phyloP scores from a whole-genome alignment of 1,140 invertebrate genomes.

The Eueides isabella region DNA sequence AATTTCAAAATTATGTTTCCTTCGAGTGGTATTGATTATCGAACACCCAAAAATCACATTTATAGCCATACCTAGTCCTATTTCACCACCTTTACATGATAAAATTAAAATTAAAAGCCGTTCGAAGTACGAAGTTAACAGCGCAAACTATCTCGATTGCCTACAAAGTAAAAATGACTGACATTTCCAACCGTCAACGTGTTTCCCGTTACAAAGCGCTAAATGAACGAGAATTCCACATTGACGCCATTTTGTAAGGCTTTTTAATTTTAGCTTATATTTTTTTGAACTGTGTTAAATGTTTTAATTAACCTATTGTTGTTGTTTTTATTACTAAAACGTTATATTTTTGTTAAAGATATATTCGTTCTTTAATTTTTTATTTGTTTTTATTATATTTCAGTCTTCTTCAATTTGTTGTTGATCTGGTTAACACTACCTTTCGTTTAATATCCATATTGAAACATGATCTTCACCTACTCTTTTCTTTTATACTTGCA shows the following conservation, averaged over 20 bases:
- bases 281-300: background rate
- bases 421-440: too few species aligned
- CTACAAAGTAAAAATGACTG: background rate
- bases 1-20: too few species aligned
- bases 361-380: too few species aligned
- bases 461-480: too few species aligned
- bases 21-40: background rate
- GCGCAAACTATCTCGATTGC: background rate
- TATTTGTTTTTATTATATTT: too few species aligned
- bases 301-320: slow-evolving; percentile 3
- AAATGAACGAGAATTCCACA: background rate
- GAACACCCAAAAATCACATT: background rate
- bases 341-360: background rate
- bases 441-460: too few species aligned
- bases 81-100: background rate
- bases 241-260: background rate
- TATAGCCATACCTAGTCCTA: background rate
- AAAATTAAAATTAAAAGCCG: background rate
- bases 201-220: background rate
- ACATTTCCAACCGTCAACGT: slow-evolving; percentile 3
- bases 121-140: background rate
- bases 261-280: background rate
- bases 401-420: too few species aligned
- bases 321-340: background rate
- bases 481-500: too few species aligned